Evolutionary conservation across 2,888 invertebrate species (phyloP), one percentile per base, ranked within the genome.

Genomic region (Oxyscelio sp.): DNA sequence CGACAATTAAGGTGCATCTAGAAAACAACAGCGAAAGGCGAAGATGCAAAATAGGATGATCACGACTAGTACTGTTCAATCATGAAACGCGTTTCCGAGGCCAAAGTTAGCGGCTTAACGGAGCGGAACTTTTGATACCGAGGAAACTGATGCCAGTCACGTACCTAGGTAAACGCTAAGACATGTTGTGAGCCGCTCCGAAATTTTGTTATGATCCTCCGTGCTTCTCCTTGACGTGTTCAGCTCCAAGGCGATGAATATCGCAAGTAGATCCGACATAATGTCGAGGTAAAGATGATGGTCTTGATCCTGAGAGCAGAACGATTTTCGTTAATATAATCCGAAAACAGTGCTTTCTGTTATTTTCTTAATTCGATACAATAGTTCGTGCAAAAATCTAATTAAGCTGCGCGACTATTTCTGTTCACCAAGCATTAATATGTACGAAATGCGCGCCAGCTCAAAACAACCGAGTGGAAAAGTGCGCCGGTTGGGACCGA

Each of bases 191-290:
- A 94, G 87, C 71, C 93, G 92, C 54, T 91, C 90, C 52, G 92
- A 91, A 83, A 94, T 92, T 88, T 89, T 90, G 52, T 87, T 89
- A 71, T 87, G 87, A 79, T 90, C 88, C 68, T 93, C 93, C 77
- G 74, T 90, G 19, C 89, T 91, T 70, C 89, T 90, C 88, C 88
- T 93, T 90, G 89, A 94, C 89, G 94, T 93, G 85, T 94, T 93
- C 52, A 95, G 89, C 90, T 94, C 94, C 92, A 94, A 92, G 82
- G 94, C 94, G 87, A 94, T 91, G 85, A 94, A 94, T 90, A 94
- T 90, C 9, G 94, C 94, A 85, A 95, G 87, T 38, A 95, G 87
- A 84, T 94, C 92, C 31, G 94, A 94, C 94, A 94, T 94, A 70
- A 91, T 90, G 79, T 93, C 93, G 87, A 94, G 89, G 89, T 94